A percentile compares a stretch with the other conserved stretches of the same genome.
Conservation (phyloP, 2,113 vertebrate species). For the Galemys pyrenaicus region DNA sequence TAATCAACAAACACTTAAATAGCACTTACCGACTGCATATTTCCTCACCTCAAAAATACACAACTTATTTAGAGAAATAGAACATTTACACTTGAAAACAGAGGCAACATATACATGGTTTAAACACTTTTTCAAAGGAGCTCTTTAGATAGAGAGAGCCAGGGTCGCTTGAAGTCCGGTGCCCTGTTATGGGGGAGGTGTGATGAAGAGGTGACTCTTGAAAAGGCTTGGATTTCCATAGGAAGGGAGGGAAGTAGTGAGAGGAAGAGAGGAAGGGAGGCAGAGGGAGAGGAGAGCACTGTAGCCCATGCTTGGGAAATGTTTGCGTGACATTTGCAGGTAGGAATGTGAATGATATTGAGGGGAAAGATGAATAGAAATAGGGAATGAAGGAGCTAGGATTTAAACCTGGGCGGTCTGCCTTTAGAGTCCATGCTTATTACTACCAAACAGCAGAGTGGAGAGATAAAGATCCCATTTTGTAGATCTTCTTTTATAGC, state of each 20-base stretch:
- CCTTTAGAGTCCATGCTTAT: background rate
- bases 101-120: background rate
- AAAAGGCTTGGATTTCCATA: background rate
- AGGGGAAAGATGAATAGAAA: background rate
- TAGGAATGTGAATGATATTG: background rate
- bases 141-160: background rate
- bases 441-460: background rate
- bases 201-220: background rate
- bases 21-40: background rate
- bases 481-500: background rate
- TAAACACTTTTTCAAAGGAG: background rate
- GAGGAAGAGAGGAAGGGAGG: too few relatives aligned
- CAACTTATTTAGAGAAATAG: background rate
- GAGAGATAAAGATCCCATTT: background rate
- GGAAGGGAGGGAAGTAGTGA: background rate
- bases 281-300: background rate
- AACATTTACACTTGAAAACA: background rate
- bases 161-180: background rate
- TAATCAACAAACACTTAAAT: background rate
- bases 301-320: background rate
- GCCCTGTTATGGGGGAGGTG: background rate
- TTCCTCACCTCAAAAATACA: background rate
- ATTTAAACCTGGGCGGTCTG: background rate
- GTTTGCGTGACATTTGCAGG: background rate
- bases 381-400: background rate